Evolutionary conservation across 2,113 vertebrate species (phyloP), one percentile per base, ranked within the genome.

Genomic region (Limnothrissa miodon): DNA sequence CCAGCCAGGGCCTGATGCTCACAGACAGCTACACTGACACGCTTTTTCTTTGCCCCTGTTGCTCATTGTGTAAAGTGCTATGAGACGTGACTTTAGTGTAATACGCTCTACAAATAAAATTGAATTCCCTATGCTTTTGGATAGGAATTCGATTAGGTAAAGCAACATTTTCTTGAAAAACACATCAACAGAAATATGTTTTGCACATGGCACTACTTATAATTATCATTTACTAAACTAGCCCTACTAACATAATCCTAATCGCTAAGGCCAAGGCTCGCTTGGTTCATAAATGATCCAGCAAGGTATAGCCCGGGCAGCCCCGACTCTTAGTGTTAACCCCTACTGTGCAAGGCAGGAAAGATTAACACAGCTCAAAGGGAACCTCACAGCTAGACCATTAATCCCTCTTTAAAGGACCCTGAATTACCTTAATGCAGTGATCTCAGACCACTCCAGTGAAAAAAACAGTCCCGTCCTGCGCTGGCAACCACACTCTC

Each of bases 291-390:
- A 36, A 74, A 74, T 74, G 66, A 74, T 33, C 25, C 25, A 33
- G 66, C 29, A 15, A 33, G 33, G 66, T 29, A 74, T 3, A 36
- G 29, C 13, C 13, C 66, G 15, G 66, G 29, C 66, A 33, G 66
- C 11, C 66, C 1, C 11, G 10, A 4, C 66, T 74, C 66, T 74
- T 36, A 17, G 66, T 74, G 66, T 2, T 33, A 23, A 33, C 66
- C 66, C 59, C 66, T 13, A 74, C 66, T 4, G 29, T 74, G 66
- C 29, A 36, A 33, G 66, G 66, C 25, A 74, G 66, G 66, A 74
- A 74, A 74, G 66, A 74, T 74, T 74, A 74, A 74, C 66, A 39
- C 66, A 74, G 66, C 66, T 74, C 66, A 74, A 74, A 74, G 66
- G 66, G 29, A 74, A 74, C 33, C 66, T 74, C 66, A 74, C 66